phyloP scores from a whole-genome alignment of 1,140 invertebrate genomes.

The Drosophila willistoni region DNA sequence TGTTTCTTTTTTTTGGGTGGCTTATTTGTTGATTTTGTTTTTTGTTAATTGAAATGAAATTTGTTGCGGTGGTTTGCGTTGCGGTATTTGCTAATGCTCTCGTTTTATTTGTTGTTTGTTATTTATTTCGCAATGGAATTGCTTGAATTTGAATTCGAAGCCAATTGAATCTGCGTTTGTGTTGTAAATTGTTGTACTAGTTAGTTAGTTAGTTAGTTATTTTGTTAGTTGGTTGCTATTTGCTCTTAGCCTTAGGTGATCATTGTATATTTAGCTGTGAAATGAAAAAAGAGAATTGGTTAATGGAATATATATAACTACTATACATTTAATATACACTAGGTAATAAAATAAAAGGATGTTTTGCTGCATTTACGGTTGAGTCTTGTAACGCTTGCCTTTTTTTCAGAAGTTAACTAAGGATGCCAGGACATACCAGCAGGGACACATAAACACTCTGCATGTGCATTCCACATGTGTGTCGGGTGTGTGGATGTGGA shows the following conservation, averaged over 20 bases:
- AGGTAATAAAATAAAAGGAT: constrained; percentile 10
- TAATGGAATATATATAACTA: constrained; percentile 1
- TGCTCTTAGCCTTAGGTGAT: constrained; percentile 52
- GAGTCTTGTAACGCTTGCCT: constrained; percentile 39
- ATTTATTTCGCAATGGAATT: constrained; percentile 22
- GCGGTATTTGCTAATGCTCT: constrained; percentile 38
- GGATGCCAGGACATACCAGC: constrained; percentile 66
- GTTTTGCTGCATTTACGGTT: constrained; percentile 23
- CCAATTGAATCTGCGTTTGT: constrained; percentile 54
- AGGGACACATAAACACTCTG: constrained; percentile 55
- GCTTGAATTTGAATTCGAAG: constrained; percentile 23
- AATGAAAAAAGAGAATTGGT: neutral
- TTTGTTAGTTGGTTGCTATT: constrained; percentile 18
- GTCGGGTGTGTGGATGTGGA: constrained; percentile 20
- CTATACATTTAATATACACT: neutral
- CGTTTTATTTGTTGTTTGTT: constrained; percentile 26
- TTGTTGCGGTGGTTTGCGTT: constrained; percentile 73
- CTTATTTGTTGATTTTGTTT: constrained; percentile 14
- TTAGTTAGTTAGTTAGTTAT: constrained; percentile 12
- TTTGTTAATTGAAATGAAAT: constrained; percentile 64
- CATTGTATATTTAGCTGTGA: constrained; percentile 57
- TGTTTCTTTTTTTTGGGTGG: constrained; percentile 28
- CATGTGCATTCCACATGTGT: neutral
- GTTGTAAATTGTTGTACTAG: constrained; percentile 23
- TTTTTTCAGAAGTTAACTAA: constrained; percentile 64